Evolutionary conservation across 2,113 vertebrate species (phyloP).

Genomic region (Dipodomys spectabilis): DNA sequence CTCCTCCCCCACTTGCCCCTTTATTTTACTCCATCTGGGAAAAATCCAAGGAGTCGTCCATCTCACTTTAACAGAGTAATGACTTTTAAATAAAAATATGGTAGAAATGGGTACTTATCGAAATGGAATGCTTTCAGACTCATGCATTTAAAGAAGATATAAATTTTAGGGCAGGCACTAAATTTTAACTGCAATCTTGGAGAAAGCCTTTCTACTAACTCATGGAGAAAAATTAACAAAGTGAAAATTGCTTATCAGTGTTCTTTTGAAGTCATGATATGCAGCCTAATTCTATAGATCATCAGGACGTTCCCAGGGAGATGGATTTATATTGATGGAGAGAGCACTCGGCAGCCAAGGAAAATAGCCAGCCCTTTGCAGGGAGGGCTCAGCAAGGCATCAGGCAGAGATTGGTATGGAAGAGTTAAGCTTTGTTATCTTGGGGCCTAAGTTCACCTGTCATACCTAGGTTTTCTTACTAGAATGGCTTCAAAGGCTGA

Average conservation of each 20-base stretch:
- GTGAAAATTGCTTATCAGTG: conserved; percentile 87
- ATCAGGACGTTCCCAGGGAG: conserved; percentile 78
- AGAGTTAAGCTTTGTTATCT: conserved; percentile 66
- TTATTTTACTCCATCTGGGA: conserved; percentile 79
- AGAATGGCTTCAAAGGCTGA: not conserved
- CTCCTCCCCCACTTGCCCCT: not conserved
- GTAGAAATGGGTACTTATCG: conserved; percentile 87
- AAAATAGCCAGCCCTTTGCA: conserved; percentile 73
- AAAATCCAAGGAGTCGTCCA: conserved; percentile 81
- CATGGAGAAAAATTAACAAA: conserved; percentile 86
- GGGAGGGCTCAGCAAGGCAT: conserved; percentile 71
- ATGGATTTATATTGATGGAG: conserved; percentile 86
- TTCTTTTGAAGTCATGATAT: conserved; percentile 84
- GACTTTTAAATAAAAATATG: conserved; percentile 88
- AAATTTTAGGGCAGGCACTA: conserved; percentile 88
- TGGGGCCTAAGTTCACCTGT: conserved; percentile 76
- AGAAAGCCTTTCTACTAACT: conserved; percentile 88
- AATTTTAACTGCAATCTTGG: conserved; percentile 88
- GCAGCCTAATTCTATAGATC: conserved; percentile 84
- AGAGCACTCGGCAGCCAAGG: conserved; percentile 78
- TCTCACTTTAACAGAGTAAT: conserved; percentile 84
- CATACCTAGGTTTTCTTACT: conserved; percentile 7
- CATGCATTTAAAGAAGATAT: conserved; percentile 88
- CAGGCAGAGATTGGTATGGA: conserved; percentile 73
- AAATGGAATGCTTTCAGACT: conserved; percentile 89